phyloP scores from a whole-genome alignment of 2,113 vertebrate species.

The Esox niger region DNA sequence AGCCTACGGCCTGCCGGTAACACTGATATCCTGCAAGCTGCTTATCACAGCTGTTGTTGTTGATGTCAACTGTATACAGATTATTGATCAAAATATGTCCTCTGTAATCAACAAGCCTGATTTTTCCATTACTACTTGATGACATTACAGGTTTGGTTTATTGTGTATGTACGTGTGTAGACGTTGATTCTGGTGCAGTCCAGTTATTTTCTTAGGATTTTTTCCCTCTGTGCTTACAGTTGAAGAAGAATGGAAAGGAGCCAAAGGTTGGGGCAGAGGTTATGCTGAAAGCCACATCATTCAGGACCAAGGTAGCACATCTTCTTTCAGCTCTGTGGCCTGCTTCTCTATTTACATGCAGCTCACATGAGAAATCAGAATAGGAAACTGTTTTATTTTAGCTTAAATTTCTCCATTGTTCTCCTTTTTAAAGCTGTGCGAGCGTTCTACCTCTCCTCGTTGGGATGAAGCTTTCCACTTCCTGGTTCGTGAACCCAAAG shows the following conservation, averaged over 20 bases:
- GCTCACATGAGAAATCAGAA: neutral
- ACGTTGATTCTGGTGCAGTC: too few relatives aligned
- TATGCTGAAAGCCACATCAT: slow-evolving; percentile 63
- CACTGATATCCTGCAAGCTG: slow-evolving; percentile 29
- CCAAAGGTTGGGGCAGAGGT: slow-evolving; percentile 78
- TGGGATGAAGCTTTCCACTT: slow-evolving; percentile 87
- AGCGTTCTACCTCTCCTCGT: slow-evolving; percentile 74
- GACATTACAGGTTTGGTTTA: neutral
- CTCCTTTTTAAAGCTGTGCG: slow-evolving; percentile 61
- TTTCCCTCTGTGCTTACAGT: slow-evolving; percentile 59
- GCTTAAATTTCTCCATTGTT: neutral
- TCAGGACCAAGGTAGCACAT: slow-evolving; percentile 81
- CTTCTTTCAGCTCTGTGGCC: neutral
- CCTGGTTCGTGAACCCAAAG: slow-evolving; percentile 78
- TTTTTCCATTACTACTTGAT: neutral
- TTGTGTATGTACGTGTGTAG: neutral
- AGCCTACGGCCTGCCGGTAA: slow-evolving; percentile 81
- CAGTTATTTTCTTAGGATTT: neutral
- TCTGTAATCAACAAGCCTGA: neutral
- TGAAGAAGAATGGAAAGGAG: slow-evolving; percentile 83
- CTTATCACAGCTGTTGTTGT: neutral
- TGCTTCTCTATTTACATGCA: neutral
- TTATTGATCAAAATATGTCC: neutral
- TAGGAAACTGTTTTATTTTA: neutral
- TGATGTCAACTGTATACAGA: neutral